Evolutionary conservation across 1,140 invertebrate species (phyloP).

Genomic region (Drosophila nannoptera): DNA sequence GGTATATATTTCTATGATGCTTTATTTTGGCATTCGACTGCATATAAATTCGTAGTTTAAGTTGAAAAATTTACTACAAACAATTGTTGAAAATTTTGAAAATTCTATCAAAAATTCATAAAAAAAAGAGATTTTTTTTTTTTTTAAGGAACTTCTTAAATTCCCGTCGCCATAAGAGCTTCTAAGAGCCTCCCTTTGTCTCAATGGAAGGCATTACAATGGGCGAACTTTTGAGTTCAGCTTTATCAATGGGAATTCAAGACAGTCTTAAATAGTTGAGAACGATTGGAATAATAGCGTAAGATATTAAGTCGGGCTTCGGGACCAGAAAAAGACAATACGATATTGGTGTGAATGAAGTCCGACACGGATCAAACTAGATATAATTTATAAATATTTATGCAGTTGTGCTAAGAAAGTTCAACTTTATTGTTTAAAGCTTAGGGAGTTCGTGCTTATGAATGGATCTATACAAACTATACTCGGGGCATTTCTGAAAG

Average conservation of each 20-base stretch:
- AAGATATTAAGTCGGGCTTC: neutral
- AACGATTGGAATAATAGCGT: neutral
- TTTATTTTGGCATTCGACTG: no score
- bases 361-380: neutral
- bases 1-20: no score
- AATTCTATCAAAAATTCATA: no score
- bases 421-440: neutral
- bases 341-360: slow-evolving; percentile 1
- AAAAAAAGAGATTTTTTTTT: no score
- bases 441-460: neutral
- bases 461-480: neutral
- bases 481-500: neutral
- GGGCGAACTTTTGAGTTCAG: neutral
- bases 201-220: neutral
- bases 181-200: slow-evolving; percentile 14
- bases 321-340: neutral
- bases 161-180: neutral
- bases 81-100: no score
- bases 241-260: slow-evolving; percentile 8
- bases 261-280: neutral
- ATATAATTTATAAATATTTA: slow-evolving; percentile 12
- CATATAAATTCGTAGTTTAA: no score
- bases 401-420: neutral
- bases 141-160: no score
- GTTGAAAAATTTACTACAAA: no score